Evolutionary conservation across 2,888 invertebrate genomes (phyloP).

Genomic region (Caenorhabditis panamensis): DNA sequence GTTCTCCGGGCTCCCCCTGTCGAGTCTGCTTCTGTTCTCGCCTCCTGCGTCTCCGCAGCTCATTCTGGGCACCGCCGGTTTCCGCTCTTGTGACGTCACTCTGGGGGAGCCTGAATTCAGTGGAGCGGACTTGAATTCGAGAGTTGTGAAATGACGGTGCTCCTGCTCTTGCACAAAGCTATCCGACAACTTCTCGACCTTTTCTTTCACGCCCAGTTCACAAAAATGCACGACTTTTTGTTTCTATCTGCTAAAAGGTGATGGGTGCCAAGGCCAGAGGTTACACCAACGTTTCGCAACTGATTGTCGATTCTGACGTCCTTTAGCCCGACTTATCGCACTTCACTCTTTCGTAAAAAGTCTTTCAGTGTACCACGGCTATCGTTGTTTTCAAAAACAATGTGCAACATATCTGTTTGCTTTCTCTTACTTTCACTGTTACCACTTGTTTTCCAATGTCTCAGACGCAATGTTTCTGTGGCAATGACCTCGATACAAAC

Average conservation of each 20-base stretch:
- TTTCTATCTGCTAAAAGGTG: not conserved
- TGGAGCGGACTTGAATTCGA: conserved; percentile 52
- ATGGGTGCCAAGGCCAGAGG: not conserved
- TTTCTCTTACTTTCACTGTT: too few species aligned
- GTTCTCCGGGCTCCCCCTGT: conserved; percentile 14
- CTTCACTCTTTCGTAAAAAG: not conserved
- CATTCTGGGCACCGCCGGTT: conserved; percentile 38
- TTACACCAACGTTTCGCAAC: not conserved
- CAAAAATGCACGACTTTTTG: not conserved
- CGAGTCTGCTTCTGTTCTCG: not conserved
- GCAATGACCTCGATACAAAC: too few species aligned
- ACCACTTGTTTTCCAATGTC: too few species aligned
- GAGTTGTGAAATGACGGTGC: conserved; percentile 29
- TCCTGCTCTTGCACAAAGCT: not conserved
- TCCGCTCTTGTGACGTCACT: conserved; percentile 59
- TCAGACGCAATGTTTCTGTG: too few species aligned
- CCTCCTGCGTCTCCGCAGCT: conserved; percentile 20
- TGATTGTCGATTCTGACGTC: not conserved
- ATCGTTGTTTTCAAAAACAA: not conserved
- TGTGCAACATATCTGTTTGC: too few species aligned
- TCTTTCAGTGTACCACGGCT: not conserved
- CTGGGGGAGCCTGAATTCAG: conserved; percentile 13
- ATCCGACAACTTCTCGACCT: conserved; percentile 4
- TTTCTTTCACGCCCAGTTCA: conserved; percentile 17
- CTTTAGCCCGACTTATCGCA: not conserved